phyloP scores from a whole-genome alignment of 2,888 invertebrate genomes.

The Ephialtes manifestator region DNA sequence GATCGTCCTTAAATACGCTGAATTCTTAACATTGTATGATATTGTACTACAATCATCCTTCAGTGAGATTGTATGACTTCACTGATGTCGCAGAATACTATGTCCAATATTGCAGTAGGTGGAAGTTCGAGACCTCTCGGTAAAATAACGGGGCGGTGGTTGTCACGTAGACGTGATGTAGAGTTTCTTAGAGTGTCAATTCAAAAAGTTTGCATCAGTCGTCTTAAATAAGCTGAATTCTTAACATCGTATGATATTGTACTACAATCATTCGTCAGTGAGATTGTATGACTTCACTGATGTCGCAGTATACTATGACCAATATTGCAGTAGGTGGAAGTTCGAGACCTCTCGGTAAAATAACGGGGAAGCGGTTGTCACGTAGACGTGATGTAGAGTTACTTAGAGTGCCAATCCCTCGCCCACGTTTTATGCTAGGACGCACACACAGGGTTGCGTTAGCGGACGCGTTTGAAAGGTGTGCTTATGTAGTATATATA shows the following conservation, averaged over 20 bases:
- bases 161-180: slow-evolving; percentile 86
- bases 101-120: not conserved
- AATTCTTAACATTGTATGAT: too few relatives aligned
- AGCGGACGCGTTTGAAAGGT: slow-evolving; percentile 80
- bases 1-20: too few relatives aligned
- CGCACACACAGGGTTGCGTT: slow-evolving; percentile 17
- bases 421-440: slow-evolving; percentile 77
- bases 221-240: too few relatives aligned
- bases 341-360: slow-evolving; percentile 1
- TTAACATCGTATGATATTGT: too few relatives aligned
- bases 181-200: slow-evolving; percentile 85
- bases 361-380: slow-evolving; percentile 77
- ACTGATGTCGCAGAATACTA: not conserved
- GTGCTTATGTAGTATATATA: slow-evolving; percentile 57
- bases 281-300: not conserved
- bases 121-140: not conserved
- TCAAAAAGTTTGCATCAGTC: too few relatives aligned
- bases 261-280: not conserved
- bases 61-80: not conserved
- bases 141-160: slow-evolving; percentile 58
- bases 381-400: slow-evolving; percentile 86
- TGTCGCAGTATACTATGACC: not conserved
- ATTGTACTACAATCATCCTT: not conserved
- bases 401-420: slow-evolving; percentile 84
- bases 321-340: not conserved